These are phyloP conservation scores for Acanthosepion pharaonis DNA, from an alignment of 2,888 invertebrate genomes.

Conservation along the genomic window DNA sequence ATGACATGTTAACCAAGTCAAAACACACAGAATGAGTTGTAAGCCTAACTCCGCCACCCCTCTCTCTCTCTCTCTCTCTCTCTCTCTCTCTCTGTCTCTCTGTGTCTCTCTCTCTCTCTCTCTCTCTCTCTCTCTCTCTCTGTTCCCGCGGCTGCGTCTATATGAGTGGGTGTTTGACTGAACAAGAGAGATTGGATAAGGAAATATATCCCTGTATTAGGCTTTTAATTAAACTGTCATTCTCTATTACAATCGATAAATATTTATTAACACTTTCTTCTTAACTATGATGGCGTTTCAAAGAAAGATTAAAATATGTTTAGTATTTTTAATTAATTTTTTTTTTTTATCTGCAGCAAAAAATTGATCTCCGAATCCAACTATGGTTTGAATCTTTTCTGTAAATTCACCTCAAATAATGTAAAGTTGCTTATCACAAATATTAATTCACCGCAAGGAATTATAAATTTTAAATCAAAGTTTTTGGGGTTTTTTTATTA, in stretches of 20 bases:
- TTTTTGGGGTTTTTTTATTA: too few relatives aligned
- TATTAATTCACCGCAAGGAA: too few relatives aligned
- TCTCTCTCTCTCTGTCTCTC: not conserved
- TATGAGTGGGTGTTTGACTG: not conserved
- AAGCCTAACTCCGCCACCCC: not conserved
- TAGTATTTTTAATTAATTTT: too few relatives aligned
- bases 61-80: not conserved
- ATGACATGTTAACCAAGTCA: conserved; percentile 33
- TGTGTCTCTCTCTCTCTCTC: too few relatives aligned
- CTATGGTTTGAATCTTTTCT: too few relatives aligned
- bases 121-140: too few relatives aligned
- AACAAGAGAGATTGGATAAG: not conserved
- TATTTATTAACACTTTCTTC: not conserved
- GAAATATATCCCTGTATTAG: not conserved
- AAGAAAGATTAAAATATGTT: not conserved
- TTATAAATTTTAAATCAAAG: too few relatives aligned
- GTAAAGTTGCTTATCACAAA: too few relatives aligned
- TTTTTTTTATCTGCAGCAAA: too few relatives aligned
- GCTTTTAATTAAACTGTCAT: not conserved
- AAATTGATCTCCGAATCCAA: too few relatives aligned
- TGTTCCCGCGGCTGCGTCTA: not conserved
- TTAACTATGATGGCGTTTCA: not conserved
- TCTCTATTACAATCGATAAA: not conserved
- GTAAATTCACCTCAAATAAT: too few relatives aligned
- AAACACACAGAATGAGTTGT: not conserved